Base-by-base conservation (phyloP, 2,888 invertebrate genomes). In the Hypselothyrea guttata region DNA sequence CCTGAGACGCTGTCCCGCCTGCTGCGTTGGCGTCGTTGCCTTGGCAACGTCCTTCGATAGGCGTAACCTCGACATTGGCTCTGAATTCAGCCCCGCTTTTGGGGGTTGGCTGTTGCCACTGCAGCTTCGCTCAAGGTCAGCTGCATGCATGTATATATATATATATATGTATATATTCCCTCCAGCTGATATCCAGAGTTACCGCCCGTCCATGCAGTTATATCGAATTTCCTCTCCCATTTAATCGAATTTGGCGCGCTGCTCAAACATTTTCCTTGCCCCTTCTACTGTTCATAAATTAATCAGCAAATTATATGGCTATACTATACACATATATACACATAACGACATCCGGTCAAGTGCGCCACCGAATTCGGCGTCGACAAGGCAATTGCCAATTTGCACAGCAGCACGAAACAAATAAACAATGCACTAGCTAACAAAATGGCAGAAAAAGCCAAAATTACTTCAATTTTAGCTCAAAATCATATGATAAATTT, bases 61-160 rank as follows among this genome's bases (percentile, higher is more conserved):
- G 87, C 87, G 87, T 86, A 71, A 74, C 88, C 88, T 83, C 84
- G 88, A 83, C 78, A 84, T 84, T 84, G 86, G 68, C 84, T 63
- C 41, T 76, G 64, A 54, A 65, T 55, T 54, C 27, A 34, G 44
- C 47, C 46, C 44, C 41, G 51, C 59, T 57, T 7, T 60, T 64
- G 66, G 65, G 85, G 85, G 85, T 75, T 75, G 73, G 22, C 61
- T 65, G 64, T 62, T 51, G 54, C 42, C 40, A 54, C 64, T 61
- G 68, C 56, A 67, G 22, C 30, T 46, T 42, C 22, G 22, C 41
- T 38, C 60, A 71, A 71, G 70, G 70, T 68, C 73, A 67, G 5
- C 11, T 18, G 7, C n/a, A 18, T 18, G 7, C 11, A 27, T 7
- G 13, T 31, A 7, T 44, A 22, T 22, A 22, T 12, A 34, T 33